Percentiles rank a stretch among this genome's conserved stretches.
Conservation (phyloP, 2,113 vertebrate species). For the Paraplagusia blochii region DNA sequence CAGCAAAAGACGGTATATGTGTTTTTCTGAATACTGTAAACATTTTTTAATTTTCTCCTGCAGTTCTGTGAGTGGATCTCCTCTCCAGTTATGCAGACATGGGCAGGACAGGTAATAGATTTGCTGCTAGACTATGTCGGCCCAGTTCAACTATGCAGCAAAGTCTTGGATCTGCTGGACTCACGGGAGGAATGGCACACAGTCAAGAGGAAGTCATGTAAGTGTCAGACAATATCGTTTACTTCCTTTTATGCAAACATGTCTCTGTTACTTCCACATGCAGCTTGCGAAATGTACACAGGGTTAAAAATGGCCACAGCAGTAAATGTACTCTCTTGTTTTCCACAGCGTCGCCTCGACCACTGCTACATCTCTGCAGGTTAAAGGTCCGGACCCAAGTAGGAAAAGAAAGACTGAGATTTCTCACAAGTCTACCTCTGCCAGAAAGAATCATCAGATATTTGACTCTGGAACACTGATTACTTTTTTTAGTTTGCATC, state of each 20-base stretch:
- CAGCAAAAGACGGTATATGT: not conserved
- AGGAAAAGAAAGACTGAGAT: constrained; percentile 79
- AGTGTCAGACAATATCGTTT: constrained; percentile 29
- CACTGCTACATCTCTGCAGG: constrained; percentile 88
- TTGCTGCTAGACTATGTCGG: constrained; percentile 91
- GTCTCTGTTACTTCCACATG: constrained; percentile 17
- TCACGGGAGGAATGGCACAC: constrained; percentile 84
- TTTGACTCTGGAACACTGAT: constrained; percentile 60
- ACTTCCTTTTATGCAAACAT: constrained; percentile 10
- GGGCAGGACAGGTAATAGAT: constrained; percentile 88
- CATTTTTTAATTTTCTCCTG: constrained; percentile 28
- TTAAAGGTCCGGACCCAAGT: constrained; percentile 81
- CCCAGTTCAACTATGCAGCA: constrained; percentile 85
- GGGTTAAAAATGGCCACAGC: not conserved
- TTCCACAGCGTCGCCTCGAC: constrained; percentile 82
- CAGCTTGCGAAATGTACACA: not conserved
- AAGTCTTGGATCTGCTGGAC: constrained; percentile 84
- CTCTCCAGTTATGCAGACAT: constrained; percentile 78
- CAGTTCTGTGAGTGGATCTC: constrained; percentile 95
- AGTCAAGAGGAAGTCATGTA: constrained; percentile 89
- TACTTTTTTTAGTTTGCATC: constrained; percentile 37
- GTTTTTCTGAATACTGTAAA: not conserved
- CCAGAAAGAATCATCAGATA: constrained; percentile 85
- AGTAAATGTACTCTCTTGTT: not conserved
- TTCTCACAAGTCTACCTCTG: constrained; percentile 81